Conservation (phyloP, 2,797 vertebrate genomes). For the Gila robusta region DNA sequence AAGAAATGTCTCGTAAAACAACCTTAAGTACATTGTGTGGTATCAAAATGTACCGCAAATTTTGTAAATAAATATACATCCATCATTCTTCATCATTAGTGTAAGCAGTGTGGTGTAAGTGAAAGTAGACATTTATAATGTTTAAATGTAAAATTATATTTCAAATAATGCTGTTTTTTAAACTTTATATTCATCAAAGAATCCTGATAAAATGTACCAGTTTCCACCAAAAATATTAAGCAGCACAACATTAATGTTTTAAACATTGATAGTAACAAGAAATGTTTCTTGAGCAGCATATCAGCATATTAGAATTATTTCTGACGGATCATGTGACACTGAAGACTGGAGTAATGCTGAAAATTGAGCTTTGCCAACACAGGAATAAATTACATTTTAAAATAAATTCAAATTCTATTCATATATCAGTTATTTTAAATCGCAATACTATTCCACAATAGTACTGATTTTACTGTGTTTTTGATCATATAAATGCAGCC, state of each 20-base stretch:
- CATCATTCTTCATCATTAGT: neutral
- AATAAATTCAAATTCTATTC: no score
- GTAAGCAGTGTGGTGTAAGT: neutral
- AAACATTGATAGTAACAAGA: neutral
- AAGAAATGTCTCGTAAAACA: neutral
- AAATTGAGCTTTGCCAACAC: neutral
- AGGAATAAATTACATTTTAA: neutral
- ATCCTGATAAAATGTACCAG: neutral
- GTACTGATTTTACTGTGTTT: neutral
- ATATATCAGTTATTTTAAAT: neutral
- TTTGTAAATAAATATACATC: neutral
- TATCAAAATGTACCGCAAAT: neutral
- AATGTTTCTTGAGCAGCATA: neutral
- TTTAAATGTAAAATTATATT: neutral
- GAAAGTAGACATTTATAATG: neutral
- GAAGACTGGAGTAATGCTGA: neutral
- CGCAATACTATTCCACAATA: neutral
- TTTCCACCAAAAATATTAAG: neutral
- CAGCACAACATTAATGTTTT: neutral
- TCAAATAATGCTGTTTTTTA: neutral
- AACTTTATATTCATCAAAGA: neutral
- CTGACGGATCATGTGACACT: no score
- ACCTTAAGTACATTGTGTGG: neutral
- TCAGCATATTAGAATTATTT: no score
- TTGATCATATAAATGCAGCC: neutral